Evolutionary conservation across 23 tunicate genomes (phyloP), one percentile per base, ranked within the genome.

Genomic region (Phallusia fumigata): DNA sequence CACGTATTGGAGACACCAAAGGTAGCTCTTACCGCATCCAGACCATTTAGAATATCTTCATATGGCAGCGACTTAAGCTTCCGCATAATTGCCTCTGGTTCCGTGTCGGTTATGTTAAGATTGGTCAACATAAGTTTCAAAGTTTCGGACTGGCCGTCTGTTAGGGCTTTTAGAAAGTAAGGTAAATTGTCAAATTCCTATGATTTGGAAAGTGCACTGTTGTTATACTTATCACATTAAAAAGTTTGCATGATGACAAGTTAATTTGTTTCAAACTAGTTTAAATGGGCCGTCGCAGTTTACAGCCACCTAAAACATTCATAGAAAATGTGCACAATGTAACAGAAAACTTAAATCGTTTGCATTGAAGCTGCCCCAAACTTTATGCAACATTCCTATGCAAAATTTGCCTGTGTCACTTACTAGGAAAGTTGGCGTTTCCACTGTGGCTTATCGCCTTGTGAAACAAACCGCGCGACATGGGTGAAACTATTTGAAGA

Each of bases 391-490:
- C 47, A 40, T 40, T 40, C 16, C 16, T 6, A 58, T 1, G 16
- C 13, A 21, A 1, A 6, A 58, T 58, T 58, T 16, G 69, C 11
- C 69, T 24, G 26, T 58, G 69, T 58, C 69, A 58, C 79, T 82
- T 40, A 83, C 86, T 36, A 18, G 80, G 80, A 33, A 75, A 30
- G 24, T 24, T 74, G 18, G 73, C 33, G 31, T 21, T 31, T n/a
- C 86, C 86, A 75, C 86, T 83, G 73, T 75, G 80, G 32, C 80
- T 74, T 15, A 83, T 83, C 26, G 86, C 80, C 35, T 75, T 83
- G 80, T 83, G 80, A 31, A 74, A 83, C 40, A 83, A 75, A 49
- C 65, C 86, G 45, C 80, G 80, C 28, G 86, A 83, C 69, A 74
- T 31, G 58, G 86, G 65, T 18, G 80, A 73, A 33, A 49, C 52